These are phyloP conservation scores for Lagria hirta DNA, from an alignment of 2,888 invertebrate genomes.

Conservation along the genomic window DNA sequence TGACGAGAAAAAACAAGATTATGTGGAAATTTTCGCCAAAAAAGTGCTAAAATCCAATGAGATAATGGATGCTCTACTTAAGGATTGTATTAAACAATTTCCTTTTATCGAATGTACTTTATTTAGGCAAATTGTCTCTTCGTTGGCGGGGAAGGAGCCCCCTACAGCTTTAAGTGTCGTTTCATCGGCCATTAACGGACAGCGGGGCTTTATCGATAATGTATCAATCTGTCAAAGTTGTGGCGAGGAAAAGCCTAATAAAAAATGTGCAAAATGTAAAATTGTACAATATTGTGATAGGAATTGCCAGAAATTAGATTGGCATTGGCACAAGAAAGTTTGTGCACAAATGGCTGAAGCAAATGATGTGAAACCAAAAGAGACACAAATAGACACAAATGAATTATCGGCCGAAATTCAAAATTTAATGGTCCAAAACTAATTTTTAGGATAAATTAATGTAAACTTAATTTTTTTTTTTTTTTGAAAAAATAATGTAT, in stretches of 20 bases:
- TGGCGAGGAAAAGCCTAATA: slow-evolving; percentile 84
- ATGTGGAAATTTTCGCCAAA: slow-evolving; percentile 73
- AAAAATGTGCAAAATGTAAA: slow-evolving; percentile 95
- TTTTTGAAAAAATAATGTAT: too few relatives aligned
- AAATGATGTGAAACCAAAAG: slow-evolving; percentile 1
- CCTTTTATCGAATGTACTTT: slow-evolving; percentile 88
- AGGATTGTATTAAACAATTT: slow-evolving; percentile 86
- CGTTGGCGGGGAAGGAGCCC: slow-evolving; percentile 73
- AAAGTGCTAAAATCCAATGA: slow-evolving; percentile 76
- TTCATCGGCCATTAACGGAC: slow-evolving; percentile 83
- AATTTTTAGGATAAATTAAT: too few relatives aligned
- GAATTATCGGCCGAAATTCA: slow-evolving; percentile 19
- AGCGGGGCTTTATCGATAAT: slow-evolving; percentile 72
- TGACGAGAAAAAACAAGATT: slow-evolving; percentile 61
- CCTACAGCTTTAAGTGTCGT: slow-evolving; percentile 72
- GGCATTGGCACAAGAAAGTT: slow-evolving; percentile 88
- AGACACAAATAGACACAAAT: slow-evolving; percentile 3
- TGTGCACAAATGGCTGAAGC: slow-evolving; percentile 64
- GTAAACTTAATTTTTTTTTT: too few relatives aligned
- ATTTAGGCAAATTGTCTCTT: slow-evolving; percentile 81
- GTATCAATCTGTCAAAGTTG: slow-evolving; percentile 80
- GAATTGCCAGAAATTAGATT: slow-evolving; percentile 91
- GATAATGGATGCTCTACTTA: slow-evolving; percentile 72
- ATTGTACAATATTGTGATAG: slow-evolving; percentile 91
- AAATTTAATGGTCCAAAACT: slow-evolving; percentile 16